These are phyloP conservation scores for Zaprionus lineosus DNA, from an alignment of 2,888 invertebrate genomes.

Conservation along the genomic window DNA sequence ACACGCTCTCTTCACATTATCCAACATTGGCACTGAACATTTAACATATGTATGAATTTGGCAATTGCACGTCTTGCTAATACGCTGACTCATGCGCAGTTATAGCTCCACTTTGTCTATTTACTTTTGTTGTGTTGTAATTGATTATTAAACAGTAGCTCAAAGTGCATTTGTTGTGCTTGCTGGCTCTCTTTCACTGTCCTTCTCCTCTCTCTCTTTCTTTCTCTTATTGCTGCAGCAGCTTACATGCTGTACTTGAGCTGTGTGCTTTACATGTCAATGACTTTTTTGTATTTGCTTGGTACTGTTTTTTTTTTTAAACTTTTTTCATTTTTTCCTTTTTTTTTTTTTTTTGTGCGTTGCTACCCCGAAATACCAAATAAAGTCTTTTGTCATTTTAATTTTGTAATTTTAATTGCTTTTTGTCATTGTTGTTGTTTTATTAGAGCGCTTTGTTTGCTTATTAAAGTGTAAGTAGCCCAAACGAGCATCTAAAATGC, in stretches of 20 bases:
- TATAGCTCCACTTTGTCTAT: constrained; percentile 13
- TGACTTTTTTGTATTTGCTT: constrained; percentile 57
- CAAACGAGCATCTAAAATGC: constrained; percentile 11
- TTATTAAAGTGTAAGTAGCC: constrained; percentile 60
- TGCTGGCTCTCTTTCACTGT: constrained; percentile 15
- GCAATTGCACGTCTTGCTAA: constrained; percentile 33
- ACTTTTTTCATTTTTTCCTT: neutral
- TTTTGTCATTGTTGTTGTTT: constrained; percentile 39
- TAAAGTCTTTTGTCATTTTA: constrained; percentile 69
- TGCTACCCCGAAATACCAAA: constrained; percentile 32
- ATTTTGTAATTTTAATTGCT: constrained; percentile 72
- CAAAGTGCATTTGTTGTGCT: constrained; percentile 20
- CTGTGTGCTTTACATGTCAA: constrained; percentile 62
- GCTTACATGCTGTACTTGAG: too few species aligned
- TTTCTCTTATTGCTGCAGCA: too few species aligned
- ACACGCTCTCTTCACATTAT: neutral
- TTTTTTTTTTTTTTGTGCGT: neutral
- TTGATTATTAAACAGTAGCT: constrained; percentile 18
- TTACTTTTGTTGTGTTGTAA: constrained; percentile 13
- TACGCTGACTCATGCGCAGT: constrained; percentile 47
- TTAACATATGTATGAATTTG: constrained; percentile 18
- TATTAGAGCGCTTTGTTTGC: constrained; percentile 55
- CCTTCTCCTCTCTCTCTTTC: constrained; percentile 34
- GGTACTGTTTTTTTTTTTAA: constrained; percentile 23
- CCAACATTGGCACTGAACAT: neutral